These are phyloP conservation scores for Saccopteryx bilineata DNA, from an alignment of 2,113 vertebrate genomes.

Conservation along the genomic window DNA sequence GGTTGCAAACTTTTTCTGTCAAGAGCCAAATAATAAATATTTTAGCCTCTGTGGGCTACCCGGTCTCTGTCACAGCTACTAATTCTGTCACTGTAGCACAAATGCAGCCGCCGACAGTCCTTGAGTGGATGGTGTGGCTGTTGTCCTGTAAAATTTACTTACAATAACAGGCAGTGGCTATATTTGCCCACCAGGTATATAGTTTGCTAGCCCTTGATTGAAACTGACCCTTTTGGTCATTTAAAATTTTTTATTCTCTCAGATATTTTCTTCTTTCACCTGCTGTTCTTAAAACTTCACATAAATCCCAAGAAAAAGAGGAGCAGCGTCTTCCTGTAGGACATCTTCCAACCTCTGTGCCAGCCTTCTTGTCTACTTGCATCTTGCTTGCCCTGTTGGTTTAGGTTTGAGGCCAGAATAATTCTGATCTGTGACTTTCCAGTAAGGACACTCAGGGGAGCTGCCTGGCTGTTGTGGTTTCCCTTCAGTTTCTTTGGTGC, in stretches of 20 bases:
- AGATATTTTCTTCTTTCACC: neutral
- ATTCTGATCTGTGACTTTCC: neutral
- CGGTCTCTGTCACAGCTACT: neutral
- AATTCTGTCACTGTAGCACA: neutral
- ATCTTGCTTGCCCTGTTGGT: neutral
- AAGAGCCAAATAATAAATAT: neutral
- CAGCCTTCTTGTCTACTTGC: neutral
- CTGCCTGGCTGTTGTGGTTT: neutral
- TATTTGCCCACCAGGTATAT: neutral
- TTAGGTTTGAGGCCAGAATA: neutral
- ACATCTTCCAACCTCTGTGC: neutral
- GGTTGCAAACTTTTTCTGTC: neutral
- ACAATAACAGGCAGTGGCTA: neutral
- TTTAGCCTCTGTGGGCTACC: neutral
- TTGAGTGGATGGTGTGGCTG: neutral
- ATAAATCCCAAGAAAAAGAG: neutral
- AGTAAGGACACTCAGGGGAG: neutral
- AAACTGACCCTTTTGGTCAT: neutral
- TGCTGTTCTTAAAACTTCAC: neutral
- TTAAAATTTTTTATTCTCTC: neutral
- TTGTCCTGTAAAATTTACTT: constrained; percentile 1
- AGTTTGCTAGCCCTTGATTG: neutral
- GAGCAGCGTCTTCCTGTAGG: neutral
- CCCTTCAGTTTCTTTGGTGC: neutral
- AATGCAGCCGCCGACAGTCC: neutral